Evolutionary conservation across 2,113 vertebrate species (phyloP).

Genomic region (Cavia porcellus): DNA sequence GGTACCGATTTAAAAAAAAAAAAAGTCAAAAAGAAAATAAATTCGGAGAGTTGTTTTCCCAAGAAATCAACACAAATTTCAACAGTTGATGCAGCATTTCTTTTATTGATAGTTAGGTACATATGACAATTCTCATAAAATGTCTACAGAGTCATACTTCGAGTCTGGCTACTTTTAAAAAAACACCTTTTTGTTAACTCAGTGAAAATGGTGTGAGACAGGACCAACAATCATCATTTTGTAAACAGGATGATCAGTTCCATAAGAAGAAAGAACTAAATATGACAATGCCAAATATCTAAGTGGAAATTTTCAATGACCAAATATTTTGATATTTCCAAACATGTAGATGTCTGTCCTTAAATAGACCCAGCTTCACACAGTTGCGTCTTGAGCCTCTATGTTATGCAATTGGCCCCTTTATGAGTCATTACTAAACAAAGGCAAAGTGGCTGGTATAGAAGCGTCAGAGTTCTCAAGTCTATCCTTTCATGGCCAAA

Average conservation of each 20-base stretch:
- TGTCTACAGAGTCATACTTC: slow-evolving; percentile 70
- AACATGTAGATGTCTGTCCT: not conserved
- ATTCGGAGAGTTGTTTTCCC: slow-evolving; percentile 11
- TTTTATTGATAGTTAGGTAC: slow-evolving; percentile 79
- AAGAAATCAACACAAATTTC: slow-evolving; percentile 74
- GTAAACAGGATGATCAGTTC: not conserved
- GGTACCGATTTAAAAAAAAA: too few relatives aligned
- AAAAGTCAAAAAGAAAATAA: not conserved
- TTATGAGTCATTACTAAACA: slow-evolving; percentile 34
- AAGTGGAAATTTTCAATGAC: not conserved
- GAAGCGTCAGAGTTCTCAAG: slow-evolving; percentile 26
- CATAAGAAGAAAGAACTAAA: not conserved
- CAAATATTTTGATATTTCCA: slow-evolving; percentile 10
- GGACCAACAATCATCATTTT: not conserved
- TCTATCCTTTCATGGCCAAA: slow-evolving; percentile 45
- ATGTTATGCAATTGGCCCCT: not conserved
- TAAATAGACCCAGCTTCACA: not conserved
- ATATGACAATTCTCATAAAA: slow-evolving; percentile 70
- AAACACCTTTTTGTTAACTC: slow-evolving; percentile 36
- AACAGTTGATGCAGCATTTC: slow-evolving; percentile 51
- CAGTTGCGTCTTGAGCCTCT: not conserved
- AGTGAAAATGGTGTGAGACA: slow-evolving; percentile 56
- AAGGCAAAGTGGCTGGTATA: not conserved
- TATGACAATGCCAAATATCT: not conserved
- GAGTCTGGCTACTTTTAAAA: slow-evolving; percentile 61